Conservation (phyloP, 2,888 invertebrate species). For the Xylocampa areola region DNA sequence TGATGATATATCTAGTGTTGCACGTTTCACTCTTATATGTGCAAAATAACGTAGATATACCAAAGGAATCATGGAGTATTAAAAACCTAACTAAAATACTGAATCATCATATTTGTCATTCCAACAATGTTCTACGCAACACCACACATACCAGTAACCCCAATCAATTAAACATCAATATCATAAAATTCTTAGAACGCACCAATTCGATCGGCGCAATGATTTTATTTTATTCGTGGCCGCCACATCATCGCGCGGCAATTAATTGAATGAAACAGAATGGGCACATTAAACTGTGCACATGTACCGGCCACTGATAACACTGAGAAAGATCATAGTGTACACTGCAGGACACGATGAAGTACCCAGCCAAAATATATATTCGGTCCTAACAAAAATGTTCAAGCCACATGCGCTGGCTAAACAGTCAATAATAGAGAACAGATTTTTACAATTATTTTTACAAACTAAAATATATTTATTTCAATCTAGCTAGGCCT, state of each 20-base stretch:
- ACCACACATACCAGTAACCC: constrained; percentile 1
- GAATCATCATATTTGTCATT: constrained; percentile 9
- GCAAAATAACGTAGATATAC: too few relatives aligned
- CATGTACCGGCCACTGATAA: constrained; percentile 84
- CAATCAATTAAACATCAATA: constrained; percentile 27
- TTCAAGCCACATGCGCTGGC: too few relatives aligned
- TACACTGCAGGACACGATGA: constrained; percentile 68
- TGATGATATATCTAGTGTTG: too few relatives aligned
- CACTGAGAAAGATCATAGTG: constrained; percentile 79
- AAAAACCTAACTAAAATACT: too few relatives aligned
- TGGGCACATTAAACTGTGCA: constrained; percentile 87
- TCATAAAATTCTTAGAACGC: constrained; percentile 35
- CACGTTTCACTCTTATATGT: too few relatives aligned
- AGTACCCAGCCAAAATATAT: background rate
- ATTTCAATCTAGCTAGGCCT: too few relatives aligned
- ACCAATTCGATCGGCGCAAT: constrained; percentile 24
- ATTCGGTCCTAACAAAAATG: too few relatives aligned
- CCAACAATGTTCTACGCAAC: constrained; percentile 22
- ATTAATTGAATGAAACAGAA: constrained; percentile 83
- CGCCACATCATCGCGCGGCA: constrained; percentile 66
- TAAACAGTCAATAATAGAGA: too few relatives aligned
- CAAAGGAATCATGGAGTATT: too few relatives aligned
- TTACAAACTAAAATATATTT: too few relatives aligned
- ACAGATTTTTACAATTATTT: too few relatives aligned
- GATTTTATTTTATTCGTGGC: constrained; percentile 59